Conservation (phyloP, 2,113 vertebrate genomes). For the Cranoglanis bouderius region DNA sequence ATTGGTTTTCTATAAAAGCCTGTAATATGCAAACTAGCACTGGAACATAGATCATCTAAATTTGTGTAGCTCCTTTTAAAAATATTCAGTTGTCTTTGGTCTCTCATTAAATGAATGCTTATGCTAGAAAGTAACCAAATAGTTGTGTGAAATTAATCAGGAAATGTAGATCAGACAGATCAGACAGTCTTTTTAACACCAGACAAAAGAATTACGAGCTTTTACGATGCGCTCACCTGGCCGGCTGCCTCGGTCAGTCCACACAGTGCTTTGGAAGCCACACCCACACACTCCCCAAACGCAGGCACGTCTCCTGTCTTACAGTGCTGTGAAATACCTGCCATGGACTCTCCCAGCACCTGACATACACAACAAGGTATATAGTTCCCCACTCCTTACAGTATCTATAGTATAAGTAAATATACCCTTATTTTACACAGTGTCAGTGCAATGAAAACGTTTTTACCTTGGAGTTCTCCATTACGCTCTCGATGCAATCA, state of each 20-base stretch:
- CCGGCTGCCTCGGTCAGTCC: conserved; percentile 95
- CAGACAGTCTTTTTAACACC: background rate
- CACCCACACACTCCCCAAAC: conserved; percentile 91
- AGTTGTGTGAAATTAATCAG: background rate
- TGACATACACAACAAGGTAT: conserved; percentile 54
- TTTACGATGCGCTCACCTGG: conserved; percentile 79
- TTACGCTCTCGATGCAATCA: conserved; percentile 97
- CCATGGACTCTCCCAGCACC: conserved; percentile 97
- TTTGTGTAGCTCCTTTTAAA: background rate
- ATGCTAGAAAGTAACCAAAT: background rate
- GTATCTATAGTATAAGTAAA: background rate
- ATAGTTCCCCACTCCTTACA: background rate
- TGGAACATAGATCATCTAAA: background rate
- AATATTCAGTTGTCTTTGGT: background rate
- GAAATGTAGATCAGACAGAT: background rate
- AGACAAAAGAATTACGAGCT: background rate
- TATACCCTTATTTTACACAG: conserved; percentile 32
- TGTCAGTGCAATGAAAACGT: background rate
- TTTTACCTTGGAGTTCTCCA: conserved; percentile 98
- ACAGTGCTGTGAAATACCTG: conserved; percentile 96
- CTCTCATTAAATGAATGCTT: background rate
- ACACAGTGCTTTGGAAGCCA: conserved; percentile 95
- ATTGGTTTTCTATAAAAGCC: background rate
- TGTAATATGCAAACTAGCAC: background rate
- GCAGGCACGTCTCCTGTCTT: conserved; percentile 91